Evolutionary conservation across 1,140 invertebrate species (phyloP).

Genomic region (Microplitis mediator): DNA sequence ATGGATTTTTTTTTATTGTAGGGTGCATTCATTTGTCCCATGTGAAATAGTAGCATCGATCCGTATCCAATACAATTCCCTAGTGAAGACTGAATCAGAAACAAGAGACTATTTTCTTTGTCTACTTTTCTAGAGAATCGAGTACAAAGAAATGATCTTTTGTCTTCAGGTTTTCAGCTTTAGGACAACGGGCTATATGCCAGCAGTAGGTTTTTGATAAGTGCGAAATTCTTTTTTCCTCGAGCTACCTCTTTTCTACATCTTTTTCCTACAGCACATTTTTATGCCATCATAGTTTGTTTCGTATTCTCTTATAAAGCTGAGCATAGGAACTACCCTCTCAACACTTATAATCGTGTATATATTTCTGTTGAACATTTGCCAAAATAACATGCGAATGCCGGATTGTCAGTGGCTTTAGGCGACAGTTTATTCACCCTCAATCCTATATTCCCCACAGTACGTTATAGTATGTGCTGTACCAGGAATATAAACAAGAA

Average conservation of each 20-base stretch:
- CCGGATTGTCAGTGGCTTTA: conserved; percentile 20
- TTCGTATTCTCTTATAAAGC: not conserved
- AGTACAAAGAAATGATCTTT: conserved; percentile 34
- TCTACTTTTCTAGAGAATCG: conserved; percentile 19
- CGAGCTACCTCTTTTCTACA: conserved; percentile 18
- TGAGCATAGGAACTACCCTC: not conserved
- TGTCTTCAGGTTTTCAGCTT: conserved; percentile 31
- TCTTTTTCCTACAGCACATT: too few species aligned
- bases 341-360: conserved; percentile 21
- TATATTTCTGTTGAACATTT: conserved; percentile 44
- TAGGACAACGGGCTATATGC: conserved; percentile 37
- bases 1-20: not conserved
- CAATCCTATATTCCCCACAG: not conserved
- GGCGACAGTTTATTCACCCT: conserved; percentile 14
- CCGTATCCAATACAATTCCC: not conserved
- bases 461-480: not conserved
- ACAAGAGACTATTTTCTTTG: conserved; percentile 26
- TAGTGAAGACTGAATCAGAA: not conserved
- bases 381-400: conserved; percentile 40
- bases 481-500: conserved; percentile 30
- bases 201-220: conserved; percentile 31
- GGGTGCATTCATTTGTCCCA: conserved; percentile 10
- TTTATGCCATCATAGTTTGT: conserved; percentile 10
- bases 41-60: conserved; percentile 10
- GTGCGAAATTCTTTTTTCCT: conserved; percentile 46